Percentiles rank a stretch among this genome's conserved stretches.
Conservation (phyloP, 2,888 invertebrate species). For the Lithophane ornitopus region DNA sequence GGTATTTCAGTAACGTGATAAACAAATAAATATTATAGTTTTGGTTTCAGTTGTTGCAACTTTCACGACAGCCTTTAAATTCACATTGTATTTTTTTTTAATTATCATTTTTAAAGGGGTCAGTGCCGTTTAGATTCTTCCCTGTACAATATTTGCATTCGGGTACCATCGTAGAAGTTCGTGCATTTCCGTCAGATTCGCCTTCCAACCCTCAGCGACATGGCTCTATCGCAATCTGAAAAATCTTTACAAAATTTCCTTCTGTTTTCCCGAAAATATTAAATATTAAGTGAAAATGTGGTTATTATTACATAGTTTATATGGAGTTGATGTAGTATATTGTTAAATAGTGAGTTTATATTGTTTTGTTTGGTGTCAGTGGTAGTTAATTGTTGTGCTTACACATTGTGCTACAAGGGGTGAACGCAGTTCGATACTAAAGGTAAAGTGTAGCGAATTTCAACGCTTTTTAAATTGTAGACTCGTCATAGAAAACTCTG, state of each 20-base stretch:
- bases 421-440: conserved; percentile 73
- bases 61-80: neutral
- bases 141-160: conserved; percentile 85
- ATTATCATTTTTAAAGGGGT: conserved; percentile 50
- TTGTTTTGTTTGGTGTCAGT: conserved; percentile 80
- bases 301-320: conserved; percentile 66
- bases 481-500: neutral
- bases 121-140: conserved; percentile 70
- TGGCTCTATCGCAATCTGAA: conserved; percentile 82
- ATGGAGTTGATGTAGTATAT: conserved; percentile 66
- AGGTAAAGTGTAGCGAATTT: conserved; percentile 72
- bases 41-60: neutral
- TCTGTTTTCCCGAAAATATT: conserved; percentile 73
- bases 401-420: conserved; percentile 68
- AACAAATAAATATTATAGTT: neutral
- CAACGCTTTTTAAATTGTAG: conserved; percentile 7
- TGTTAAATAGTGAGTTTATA: conserved; percentile 71
- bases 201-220: conserved; percentile 86
- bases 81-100: neutral
- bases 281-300: conserved; percentile 78
- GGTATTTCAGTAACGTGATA: neutral
- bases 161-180: conserved; percentile 81
- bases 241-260: conserved; percentile 85
- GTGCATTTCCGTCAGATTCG: conserved; percentile 85
- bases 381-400: conserved; percentile 81